phyloP scores from a whole-genome alignment of 2,888 invertebrate genomes.

The Hydriomena furcata region DNA sequence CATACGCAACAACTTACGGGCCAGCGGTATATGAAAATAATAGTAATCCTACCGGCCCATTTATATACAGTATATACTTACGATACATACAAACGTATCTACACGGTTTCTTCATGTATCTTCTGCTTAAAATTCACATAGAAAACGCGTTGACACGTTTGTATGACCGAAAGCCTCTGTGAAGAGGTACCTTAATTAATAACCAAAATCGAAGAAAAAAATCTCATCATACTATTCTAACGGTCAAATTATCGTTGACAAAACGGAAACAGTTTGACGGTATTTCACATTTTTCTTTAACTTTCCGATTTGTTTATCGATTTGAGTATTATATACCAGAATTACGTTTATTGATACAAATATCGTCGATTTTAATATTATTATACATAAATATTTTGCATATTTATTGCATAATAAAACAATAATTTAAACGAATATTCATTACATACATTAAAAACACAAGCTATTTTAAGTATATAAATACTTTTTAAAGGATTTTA shows the following conservation, averaged over 20 bases:
- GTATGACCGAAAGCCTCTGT: neutral
- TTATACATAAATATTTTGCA: too few relatives aligned
- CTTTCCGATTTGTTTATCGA: constrained; percentile 1
- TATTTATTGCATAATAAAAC: too few relatives aligned
- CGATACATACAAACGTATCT: neutral
- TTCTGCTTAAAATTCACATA: neutral
- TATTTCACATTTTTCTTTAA: constrained; percentile 7
- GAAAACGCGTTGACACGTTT: neutral
- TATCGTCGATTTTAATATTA: too few relatives aligned
- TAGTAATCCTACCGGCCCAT: constrained; percentile 31
- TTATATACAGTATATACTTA: neutral
- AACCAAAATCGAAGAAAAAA: constrained; percentile 35
- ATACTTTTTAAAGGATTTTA: too few relatives aligned
- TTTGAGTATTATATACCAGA: constrained; percentile 6
- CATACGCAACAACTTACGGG: constrained; percentile 32
- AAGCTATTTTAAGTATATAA: too few relatives aligned
- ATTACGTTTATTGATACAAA: constrained; percentile 1
- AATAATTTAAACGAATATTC: too few relatives aligned
- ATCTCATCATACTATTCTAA: constrained; percentile 41
- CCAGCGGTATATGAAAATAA: constrained; percentile 51
- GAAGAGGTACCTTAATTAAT: neutral
- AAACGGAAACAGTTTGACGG: constrained; percentile 4
- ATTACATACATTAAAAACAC: too few relatives aligned
- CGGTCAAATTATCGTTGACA: constrained; percentile 16
- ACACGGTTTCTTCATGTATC: too few relatives aligned